Conservation (phyloP, 2,888 invertebrate genomes). For the Theretra japonica region DNA sequence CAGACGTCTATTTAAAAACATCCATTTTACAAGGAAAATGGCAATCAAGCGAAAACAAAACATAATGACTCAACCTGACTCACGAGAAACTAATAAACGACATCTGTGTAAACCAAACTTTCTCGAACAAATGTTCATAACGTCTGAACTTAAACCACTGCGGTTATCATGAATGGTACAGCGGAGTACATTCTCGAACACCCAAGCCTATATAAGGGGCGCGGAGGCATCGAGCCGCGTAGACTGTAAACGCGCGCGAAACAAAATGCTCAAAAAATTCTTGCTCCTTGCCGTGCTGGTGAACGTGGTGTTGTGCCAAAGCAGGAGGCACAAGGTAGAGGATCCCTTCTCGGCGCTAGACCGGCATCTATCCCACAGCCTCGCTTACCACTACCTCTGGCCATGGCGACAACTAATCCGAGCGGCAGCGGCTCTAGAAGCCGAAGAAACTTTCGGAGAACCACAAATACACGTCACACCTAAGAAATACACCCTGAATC, state of each 20-base stretch:
- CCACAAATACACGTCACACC: slow-evolving; percentile 70
- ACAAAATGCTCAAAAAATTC: slow-evolving; percentile 64
- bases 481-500: slow-evolving; percentile 65
- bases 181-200: slow-evolving; percentile 76
- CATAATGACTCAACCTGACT: slow-evolving; percentile 37
- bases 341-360: slow-evolving; percentile 73
- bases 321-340: slow-evolving; percentile 55
- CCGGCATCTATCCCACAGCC: slow-evolving; percentile 67
- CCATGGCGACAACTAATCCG: slow-evolving; percentile 75
- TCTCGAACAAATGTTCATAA: slow-evolving; percentile 64
- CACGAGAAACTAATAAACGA: slow-evolving; percentile 33
- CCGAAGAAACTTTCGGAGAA: slow-evolving; percentile 66
- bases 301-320: slow-evolving; percentile 43
- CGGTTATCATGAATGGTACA: slow-evolving; percentile 68
- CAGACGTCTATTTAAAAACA: not conserved
- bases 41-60: slow-evolving; percentile 28
- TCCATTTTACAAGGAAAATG: not conserved
- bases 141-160: slow-evolving; percentile 66
- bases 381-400: slow-evolving; percentile 74
- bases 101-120: slow-evolving; percentile 44
- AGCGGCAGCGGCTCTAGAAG: slow-evolving; percentile 66
- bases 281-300: slow-evolving; percentile 59
- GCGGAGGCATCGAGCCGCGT: not conserved
- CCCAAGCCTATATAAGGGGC: slow-evolving; percentile 72
- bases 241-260: slow-evolving; percentile 33